These are phyloP conservation scores for Glossophaga mutica DNA, from an alignment of 2,797 vertebrate genomes.

Conservation along the genomic window DNA sequence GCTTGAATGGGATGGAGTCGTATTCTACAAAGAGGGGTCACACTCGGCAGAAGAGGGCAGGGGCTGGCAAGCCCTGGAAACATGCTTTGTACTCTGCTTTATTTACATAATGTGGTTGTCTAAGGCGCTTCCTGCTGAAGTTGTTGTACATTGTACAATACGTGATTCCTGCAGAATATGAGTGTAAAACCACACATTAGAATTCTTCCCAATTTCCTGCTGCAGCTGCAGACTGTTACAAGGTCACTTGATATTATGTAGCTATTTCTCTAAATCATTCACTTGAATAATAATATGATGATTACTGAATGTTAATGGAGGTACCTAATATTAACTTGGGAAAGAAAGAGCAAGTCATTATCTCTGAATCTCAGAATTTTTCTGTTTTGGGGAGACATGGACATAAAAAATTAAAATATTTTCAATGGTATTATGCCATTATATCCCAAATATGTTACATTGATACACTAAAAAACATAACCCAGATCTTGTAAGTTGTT, in stretches of 20 bases:
- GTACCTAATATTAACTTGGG: background rate
- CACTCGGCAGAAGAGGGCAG: background rate
- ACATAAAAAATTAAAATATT: background rate
- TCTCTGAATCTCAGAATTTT: constrained; percentile 20
- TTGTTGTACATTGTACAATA: background rate
- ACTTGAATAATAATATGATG: background rate
- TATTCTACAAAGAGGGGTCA: background rate
- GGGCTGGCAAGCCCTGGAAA: background rate
- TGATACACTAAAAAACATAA: background rate
- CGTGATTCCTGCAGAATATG: constrained; percentile 9
- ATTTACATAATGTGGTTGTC: background rate
- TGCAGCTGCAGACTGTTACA: background rate
- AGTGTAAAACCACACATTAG: background rate
- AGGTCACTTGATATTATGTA: background rate
- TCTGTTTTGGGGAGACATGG: background rate
- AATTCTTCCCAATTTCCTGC: background rate
- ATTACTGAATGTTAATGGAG: constrained; percentile 7
- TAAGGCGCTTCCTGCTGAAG: background rate
- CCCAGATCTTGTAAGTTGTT: background rate
- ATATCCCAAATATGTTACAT: background rate
- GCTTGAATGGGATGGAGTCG: background rate
- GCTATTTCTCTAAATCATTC: constrained; percentile 41
- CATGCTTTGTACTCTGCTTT: background rate
- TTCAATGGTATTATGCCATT: background rate
- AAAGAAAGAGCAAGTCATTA: constrained; percentile 10